These are phyloP conservation scores for Eupithecia vulgata DNA, from an alignment of 2,888 invertebrate genomes.

Conservation along the genomic window DNA sequence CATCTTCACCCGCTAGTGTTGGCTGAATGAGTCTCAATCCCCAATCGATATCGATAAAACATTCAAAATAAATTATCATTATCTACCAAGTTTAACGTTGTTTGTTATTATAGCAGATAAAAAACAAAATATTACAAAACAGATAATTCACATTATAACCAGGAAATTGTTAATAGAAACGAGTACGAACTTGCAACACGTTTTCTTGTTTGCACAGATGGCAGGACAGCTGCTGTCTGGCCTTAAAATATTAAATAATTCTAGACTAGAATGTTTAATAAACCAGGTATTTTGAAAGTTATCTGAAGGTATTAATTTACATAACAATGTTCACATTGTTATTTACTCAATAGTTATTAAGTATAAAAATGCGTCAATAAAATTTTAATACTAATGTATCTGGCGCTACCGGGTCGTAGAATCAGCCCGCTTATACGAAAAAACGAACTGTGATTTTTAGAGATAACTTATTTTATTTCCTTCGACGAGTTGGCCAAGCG, in stretches of 20 bases:
- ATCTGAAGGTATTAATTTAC: background rate
- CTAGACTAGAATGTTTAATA: background rate
- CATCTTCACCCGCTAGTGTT: background rate
- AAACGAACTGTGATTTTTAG: too few species aligned
- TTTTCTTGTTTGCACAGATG: constrained; percentile 45
- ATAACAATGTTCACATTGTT: background rate
- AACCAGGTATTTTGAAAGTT: background rate
- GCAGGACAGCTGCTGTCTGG: constrained; percentile 63
- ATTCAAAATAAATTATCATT: background rate
- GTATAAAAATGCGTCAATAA: too few species aligned
- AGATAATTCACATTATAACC: constrained; percentile 4
- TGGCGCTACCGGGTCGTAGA: too few species aligned
- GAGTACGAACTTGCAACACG: constrained; percentile 15
- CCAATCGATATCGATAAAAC: background rate
- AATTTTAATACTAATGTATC: too few species aligned
- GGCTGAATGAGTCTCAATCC: background rate
- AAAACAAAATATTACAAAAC: constrained; percentile 2
- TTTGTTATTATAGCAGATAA: background rate
- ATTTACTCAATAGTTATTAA: background rate
- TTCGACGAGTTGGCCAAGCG: too few species aligned
- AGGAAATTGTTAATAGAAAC: constrained; percentile 25
- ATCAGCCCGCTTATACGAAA: too few species aligned
- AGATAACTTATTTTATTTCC: too few species aligned
- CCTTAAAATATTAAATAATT: constrained; percentile 33
- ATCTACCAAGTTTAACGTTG: background rate